A percentile compares a stretch with the other conserved stretches of the same genome.
phyloP scores from a whole-genome alignment of 1,140 invertebrate species.

The Drosophila leontia region DNA sequence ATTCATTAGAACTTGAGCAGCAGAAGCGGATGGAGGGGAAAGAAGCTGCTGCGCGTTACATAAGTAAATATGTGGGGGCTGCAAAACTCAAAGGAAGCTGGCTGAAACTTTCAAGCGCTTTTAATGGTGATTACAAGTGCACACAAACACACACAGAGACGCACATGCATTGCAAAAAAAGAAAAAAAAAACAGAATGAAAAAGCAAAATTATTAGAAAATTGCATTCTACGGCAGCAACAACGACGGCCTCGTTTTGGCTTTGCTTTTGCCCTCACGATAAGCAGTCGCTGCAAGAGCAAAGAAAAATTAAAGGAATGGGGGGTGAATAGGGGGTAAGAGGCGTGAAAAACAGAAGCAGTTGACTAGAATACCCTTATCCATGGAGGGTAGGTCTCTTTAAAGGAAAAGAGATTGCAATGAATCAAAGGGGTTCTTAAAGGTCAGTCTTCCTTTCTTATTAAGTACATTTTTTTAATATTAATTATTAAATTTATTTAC shows the following conservation, averaged over 20 bases:
- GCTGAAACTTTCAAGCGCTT: conserved; percentile 69
- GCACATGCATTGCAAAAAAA: conserved; percentile 29
- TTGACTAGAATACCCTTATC: conserved; percentile 17
- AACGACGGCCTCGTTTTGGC: conserved; percentile 74
- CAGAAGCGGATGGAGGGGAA: background rate
- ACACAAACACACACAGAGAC: conserved; percentile 16
- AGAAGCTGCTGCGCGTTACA: conserved; percentile 26
- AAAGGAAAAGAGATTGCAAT: background rate
- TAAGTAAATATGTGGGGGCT: conserved; percentile 33
- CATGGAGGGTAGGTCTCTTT: background rate
- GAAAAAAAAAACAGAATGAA: conserved; percentile 15
- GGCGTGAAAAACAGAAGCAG: background rate
- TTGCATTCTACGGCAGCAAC: conserved; percentile 67
- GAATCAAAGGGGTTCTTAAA: no score
- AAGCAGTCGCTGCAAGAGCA: conserved; percentile 54
- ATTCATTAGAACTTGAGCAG: conserved; percentile 72
- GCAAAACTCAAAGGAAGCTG: conserved; percentile 48
- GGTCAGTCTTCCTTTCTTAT: no score
- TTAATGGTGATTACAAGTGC: conserved; percentile 81
- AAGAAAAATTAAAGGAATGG: conserved; percentile 19
- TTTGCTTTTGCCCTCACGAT: conserved; percentile 73
- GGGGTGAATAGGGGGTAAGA: conserved; percentile 11
- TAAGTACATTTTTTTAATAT: background rate
- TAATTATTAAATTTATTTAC: background rate
- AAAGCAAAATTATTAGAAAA: conserved; percentile 74